Percentiles rank a stretch among this genome's conserved stretches.
phyloP scores from a whole-genome alignment of 2,797 vertebrate species.

The Psittacula derbiana region DNA sequence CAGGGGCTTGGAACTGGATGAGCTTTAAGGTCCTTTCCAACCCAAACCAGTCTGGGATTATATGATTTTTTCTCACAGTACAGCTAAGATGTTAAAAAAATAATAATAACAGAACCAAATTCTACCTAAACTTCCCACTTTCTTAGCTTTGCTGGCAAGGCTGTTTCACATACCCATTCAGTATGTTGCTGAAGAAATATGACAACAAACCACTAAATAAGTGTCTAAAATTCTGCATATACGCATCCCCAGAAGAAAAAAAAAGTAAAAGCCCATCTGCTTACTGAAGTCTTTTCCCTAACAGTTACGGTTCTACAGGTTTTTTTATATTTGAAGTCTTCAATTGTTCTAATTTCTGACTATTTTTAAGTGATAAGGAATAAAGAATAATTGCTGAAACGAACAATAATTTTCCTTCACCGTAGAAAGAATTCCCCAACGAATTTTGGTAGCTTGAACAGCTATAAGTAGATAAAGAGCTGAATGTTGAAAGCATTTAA shows the following conservation, averaged over 20 bases:
- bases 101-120: neutral
- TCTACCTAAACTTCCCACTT: neutral
- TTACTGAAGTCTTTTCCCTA: neutral
- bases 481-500: neutral
- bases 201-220: neutral
- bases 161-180: neutral
- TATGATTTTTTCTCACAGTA: neutral
- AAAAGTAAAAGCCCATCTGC: neutral
- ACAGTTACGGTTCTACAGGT: neutral
- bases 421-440: neutral
- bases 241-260: neutral
- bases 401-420: neutral
- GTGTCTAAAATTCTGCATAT: neutral
- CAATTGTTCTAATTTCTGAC: neutral
- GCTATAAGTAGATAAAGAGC: neutral
- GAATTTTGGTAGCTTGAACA: neutral
- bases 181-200: neutral
- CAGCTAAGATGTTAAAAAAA: neutral
- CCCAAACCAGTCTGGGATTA: neutral
- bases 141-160: neutral
- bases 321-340: neutral
- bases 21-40: neutral
- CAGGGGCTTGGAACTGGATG: neutral
- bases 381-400: neutral
- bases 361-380: neutral